Evolutionary conservation across 53 echinoderm and acorn worm species (phyloP), one percentile per base, ranked within the genome.

Genomic region (Arbacia lixula): DNA sequence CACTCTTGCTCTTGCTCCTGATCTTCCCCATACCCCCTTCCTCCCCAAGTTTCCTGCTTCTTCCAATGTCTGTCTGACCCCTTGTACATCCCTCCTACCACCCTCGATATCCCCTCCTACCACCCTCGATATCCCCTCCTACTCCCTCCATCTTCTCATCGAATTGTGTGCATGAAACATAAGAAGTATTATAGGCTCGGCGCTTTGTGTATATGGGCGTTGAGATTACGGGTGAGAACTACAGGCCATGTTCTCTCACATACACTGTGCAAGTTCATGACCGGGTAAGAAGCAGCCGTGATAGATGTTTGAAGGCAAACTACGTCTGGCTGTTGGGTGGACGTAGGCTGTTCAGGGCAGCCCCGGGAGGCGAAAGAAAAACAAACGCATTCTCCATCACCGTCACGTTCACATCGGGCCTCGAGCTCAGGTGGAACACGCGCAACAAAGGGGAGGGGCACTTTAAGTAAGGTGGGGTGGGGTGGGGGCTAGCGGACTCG

Each of bases 351-450:
- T 10, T 46, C 8, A 14, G 8, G 14, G 46, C 5, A 33, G 75
- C 51, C 55, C 27, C 72, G 27, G 3, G 72, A 72, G 72, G 72
- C 46, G 50, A 5, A 46, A 72, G 33, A 51, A 75, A 75, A 75
- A 55, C 75, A 75, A 75, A 55, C 75, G 55, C 26, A 75, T 53
- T 53, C 75, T 53, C 53, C 33, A 75, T 16, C 5, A 34, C 33
- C 19, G 75, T 75, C 75, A 55, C 75, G 75, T 53, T 53, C 36
- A n/a, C 36, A 20, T 36, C 38, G 66, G 2, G n/a, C n/a, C n/a
- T n/a, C n/a, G n/a, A n/a, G n/a, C n/a, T n/a, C n/a, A n/a, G n/a
- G n/a, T n/a, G n/a, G n/a, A n/a, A n/a, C n/a, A n/a, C n/a, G n/a
- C n/a, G n/a, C n/a, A n/a, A n/a, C n/a, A n/a, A n/a, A n/a, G n/a